A percentile compares a stretch with the other conserved stretches of the same genome.
Conservation (phyloP, 2,113 vertebrate genomes). For the Caracal caracal region DNA sequence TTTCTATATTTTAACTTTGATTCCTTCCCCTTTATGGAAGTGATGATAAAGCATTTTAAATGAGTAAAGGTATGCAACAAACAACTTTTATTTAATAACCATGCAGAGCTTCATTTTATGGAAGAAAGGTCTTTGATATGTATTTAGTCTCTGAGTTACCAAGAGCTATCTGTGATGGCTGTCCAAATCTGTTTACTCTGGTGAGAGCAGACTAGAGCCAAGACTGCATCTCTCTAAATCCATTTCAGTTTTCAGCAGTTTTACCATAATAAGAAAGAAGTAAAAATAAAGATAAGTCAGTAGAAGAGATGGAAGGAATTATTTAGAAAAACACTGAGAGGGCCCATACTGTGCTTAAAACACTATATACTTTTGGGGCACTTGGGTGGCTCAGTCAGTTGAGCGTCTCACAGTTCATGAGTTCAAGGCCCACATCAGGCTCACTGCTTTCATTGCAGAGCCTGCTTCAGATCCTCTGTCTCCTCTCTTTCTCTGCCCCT, state of each 20-base stretch:
- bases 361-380: background rate
- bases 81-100: background rate
- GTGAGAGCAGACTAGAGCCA: background rate
- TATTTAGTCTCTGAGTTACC: background rate
- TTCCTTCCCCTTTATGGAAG: background rate
- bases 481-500: no score
- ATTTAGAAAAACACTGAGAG: background rate
- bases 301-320: background rate
- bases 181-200: background rate
- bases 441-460: no score
- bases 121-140: background rate
- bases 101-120: background rate
- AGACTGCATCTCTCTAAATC: background rate
- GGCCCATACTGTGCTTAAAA: background rate
- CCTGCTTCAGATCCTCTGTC: no score
- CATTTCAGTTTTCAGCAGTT: background rate
- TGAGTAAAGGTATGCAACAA: background rate
- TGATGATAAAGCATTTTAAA: background rate
- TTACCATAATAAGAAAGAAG: background rate
- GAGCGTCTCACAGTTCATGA: no score
- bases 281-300: background rate
- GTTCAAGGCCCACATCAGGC: no score
- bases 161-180: background rate
- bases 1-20: background rate
- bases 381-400: no score